A percentile compares a stretch with the other conserved stretches of the same genome.
phyloP scores from a whole-genome alignment of 2,113 vertebrate genomes.

The Smithornis capensis region DNA sequence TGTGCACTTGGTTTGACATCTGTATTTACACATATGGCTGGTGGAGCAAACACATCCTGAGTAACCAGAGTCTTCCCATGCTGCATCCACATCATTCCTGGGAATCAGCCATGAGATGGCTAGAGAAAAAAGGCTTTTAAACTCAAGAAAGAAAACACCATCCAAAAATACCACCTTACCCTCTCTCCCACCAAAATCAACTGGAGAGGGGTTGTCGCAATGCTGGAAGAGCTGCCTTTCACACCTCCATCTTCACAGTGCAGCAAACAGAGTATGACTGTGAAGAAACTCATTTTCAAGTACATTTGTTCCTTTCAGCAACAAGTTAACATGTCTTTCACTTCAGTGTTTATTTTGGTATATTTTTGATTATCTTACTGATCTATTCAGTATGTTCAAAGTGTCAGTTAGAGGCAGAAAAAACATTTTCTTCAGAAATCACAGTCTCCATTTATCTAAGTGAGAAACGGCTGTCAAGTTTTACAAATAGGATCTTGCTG shows the following conservation, averaged over 20 bases:
- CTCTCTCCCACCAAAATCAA: neutral
- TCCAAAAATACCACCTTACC: neutral
- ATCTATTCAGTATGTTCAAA: neutral
- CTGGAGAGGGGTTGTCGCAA: neutral
- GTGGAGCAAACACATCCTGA: neutral
- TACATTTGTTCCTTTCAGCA: neutral
- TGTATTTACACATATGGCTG: neutral
- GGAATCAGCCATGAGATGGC: neutral
- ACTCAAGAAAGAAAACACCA: neutral
- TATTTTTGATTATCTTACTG: neutral
- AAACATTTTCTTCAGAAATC: neutral
- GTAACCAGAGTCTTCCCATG: neutral
- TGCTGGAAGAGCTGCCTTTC: rapidly evolving
- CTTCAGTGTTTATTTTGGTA: neutral
- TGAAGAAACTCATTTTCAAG: neutral
- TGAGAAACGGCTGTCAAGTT: neutral
- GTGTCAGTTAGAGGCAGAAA: neutral
- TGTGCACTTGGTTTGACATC: neutral
- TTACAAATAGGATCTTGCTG: neutral
- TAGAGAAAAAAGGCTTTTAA: neutral
- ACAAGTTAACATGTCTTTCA: neutral
- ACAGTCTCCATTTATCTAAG: neutral
- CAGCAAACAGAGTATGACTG: neutral
- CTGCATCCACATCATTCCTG: neutral
- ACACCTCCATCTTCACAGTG: neutral